Conservation (phyloP, 2,113 vertebrate genomes). For the Heptranchias perlo region DNA sequence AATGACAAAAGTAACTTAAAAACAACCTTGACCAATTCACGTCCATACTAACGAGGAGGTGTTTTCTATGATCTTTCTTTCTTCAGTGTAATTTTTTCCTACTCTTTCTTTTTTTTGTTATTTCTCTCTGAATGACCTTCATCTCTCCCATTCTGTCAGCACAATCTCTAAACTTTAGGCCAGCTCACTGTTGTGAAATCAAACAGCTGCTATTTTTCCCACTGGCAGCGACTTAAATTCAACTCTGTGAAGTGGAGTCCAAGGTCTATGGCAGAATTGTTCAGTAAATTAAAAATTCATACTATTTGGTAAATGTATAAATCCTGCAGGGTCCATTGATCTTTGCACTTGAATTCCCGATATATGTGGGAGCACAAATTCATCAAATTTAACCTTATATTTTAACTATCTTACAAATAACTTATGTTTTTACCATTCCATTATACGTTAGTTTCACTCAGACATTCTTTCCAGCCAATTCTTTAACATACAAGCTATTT, state of each 20-base stretch:
- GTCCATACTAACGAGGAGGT: not conserved
- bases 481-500: not conserved
- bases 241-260: not conserved
- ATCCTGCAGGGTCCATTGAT: not conserved
- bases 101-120: not conserved
- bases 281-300: not conserved
- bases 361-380: not conserved
- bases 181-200: not conserved
- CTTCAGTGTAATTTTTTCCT: not conserved
- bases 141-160: not conserved
- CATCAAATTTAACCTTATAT: not conserved
- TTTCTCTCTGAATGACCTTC: not conserved
- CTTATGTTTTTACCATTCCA: not conserved
- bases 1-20: not conserved
- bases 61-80: not conserved
- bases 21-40: not conserved
- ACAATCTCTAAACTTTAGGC: not conserved
- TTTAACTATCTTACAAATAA: not conserved
- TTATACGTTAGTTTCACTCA: not conserved
- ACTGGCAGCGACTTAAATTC: not conserved
- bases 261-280: not conserved
- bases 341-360: not conserved
- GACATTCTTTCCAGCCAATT: not conserved
- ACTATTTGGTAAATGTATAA: not conserved
- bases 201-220: constrained; percentile 15